Evolutionary conservation across 2,113 vertebrate species (phyloP).

Genomic region (Myotis brandtii): DNA sequence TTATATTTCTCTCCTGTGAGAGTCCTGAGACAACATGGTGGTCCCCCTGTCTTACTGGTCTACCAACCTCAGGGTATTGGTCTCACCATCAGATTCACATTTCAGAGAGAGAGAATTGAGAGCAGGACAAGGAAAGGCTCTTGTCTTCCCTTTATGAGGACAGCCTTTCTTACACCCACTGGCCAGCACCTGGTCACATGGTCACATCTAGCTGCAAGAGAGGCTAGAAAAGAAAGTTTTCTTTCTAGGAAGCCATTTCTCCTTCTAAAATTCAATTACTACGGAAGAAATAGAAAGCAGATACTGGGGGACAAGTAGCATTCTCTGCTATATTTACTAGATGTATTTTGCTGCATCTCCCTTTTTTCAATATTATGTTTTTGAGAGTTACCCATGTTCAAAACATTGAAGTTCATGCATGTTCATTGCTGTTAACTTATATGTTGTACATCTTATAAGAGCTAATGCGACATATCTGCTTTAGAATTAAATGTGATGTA

Average conservation of each 20-base stretch:
- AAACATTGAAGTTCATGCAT: neutral
- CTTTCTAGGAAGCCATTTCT: slow-evolving; percentile 1
- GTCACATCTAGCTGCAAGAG: neutral
- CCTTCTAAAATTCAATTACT: slow-evolving; percentile 41
- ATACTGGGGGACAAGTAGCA: neutral
- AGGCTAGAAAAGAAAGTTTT: slow-evolving; percentile 29
- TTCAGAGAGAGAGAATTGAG: slow-evolving; percentile 22
- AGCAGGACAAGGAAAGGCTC: neutral
- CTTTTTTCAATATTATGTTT: neutral
- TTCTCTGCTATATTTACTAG: neutral
- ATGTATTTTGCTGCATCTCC: neutral
- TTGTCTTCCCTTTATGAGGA: neutral
- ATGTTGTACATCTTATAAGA: neutral
- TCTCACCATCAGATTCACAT: neutral
- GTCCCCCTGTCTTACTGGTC: neutral
- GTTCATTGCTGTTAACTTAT: neutral
- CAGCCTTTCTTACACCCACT: neutral
- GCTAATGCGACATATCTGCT: neutral
- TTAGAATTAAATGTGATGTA: slow-evolving; percentile 21
- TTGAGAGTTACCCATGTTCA: neutral
- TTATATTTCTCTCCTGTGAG: neutral
- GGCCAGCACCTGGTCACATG: neutral
- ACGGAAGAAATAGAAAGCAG: neutral
- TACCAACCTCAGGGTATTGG: neutral
- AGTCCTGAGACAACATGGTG: neutral